Evolutionary conservation across 2,113 vertebrate genomes (phyloP).

Genomic region (Diphyllodes magnificus): DNA sequence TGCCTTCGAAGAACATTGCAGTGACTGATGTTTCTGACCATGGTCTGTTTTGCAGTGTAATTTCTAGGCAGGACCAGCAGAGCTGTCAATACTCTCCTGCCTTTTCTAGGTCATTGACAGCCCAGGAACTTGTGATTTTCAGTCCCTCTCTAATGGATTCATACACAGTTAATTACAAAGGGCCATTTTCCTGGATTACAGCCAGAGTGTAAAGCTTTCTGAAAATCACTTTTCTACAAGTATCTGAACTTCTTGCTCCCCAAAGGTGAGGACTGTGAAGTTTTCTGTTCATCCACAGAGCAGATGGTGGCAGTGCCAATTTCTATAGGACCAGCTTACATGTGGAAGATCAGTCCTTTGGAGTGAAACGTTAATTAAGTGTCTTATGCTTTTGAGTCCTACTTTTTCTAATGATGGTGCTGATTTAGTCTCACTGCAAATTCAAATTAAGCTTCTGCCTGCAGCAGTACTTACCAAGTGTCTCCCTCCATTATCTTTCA

Average conservation of each 20-base stretch:
- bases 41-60: not conserved
- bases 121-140: not conserved
- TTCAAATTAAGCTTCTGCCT: not conserved
- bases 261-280: not conserved
- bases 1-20: not conserved
- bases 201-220: not conserved
- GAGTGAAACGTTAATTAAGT: conserved; percentile 9
- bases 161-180: not conserved
- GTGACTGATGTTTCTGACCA: not conserved
- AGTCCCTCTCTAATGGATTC: not conserved
- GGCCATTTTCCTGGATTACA: not conserved
- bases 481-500: not conserved
- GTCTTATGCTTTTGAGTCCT: not conserved
- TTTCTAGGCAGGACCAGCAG: not conserved
- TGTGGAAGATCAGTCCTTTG: not conserved
- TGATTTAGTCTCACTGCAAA: not conserved
- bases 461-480: not conserved
- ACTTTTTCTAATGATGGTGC: not conserved
- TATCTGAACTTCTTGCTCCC: not conserved
- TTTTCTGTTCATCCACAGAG: not conserved
- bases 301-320: not conserved
- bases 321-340: not conserved
- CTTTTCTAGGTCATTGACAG: not conserved
- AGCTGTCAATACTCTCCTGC: not conserved
- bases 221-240: not conserved